Evolutionary conservation across 2,888 invertebrate genomes (phyloP), one percentile per base, ranked within the genome.

Genomic region (Pyrocoelia pectoralis): DNA sequence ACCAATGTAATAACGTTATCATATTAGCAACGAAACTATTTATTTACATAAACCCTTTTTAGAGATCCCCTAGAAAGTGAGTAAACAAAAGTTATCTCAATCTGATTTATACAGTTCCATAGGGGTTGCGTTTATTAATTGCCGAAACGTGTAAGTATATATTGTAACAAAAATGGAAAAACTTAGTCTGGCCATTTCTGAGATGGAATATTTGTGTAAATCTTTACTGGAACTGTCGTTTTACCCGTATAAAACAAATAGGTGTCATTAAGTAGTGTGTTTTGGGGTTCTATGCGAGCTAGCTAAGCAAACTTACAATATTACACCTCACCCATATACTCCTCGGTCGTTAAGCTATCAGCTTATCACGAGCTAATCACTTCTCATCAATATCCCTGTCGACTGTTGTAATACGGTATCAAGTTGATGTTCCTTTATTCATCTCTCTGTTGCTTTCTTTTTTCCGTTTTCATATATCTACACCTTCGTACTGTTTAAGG

Each of bases 351-450:
- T 63, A 63, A 63, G 57, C 68, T 68, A 70, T 68, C 66, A 66
- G 68, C 69, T 73, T 72, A 72, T 72, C 71, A 62, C 68, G 66
- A 66, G 67, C 68, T 73, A 73, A 73, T 72, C 71, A 70, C 71
- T 71, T 63, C 67, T 67, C 71, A 73, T 73, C 71, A 72, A 70
- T 72, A 72, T 68, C 65, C 61, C 63, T 63, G 68, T 68, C 70
- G 63, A 63, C 64, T 62, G 67, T 61, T 67, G 61, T 59, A 59
- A 41, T 55, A 17, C 55, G 49, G 55, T 56, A 33, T 33, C 61
- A 50, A 49, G 55, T 53, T 60, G 60, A 50, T 61, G 50, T 54
- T 53, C 24, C 24, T 24, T 24, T 24, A 33, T 10, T 33, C n/a
- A 6, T 56, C 55, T 15, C 54, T 60, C 43, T 60, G 18, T 28